Conservation (phyloP, 2,113 vertebrate species). For the Dascyllus trimaculatus region DNA sequence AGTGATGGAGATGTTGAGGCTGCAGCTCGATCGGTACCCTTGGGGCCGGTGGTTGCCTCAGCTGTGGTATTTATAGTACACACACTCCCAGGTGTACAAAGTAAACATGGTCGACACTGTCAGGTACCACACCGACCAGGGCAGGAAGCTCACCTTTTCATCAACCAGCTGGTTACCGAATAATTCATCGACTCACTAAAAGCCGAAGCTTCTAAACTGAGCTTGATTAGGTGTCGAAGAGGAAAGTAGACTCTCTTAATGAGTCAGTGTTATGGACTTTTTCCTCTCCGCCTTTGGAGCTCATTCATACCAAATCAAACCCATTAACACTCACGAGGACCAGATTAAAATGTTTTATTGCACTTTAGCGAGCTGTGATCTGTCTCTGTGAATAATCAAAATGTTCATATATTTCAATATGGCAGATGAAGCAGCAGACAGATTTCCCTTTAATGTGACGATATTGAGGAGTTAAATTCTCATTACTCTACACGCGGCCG, state of each 20-base stretch:
- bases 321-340: slow-evolving; percentile 58
- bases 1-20: slow-evolving; percentile 33
- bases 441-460: slow-evolving; percentile 34
- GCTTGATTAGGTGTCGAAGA: slow-evolving; percentile 55
- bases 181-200: slow-evolving; percentile 49
- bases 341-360: slow-evolving; percentile 70
- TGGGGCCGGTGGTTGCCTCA: slow-evolving; percentile 27
- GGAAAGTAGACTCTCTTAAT: slow-evolving; percentile 49
- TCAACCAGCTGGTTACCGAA: slow-evolving; percentile 51
- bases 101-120: slow-evolving; percentile 57
- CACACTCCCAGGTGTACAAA: slow-evolving; percentile 66
- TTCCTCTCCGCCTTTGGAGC: slow-evolving; percentile 37
- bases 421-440: slow-evolving; percentile 25
- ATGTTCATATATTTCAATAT: slow-evolving; percentile 28
- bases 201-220: slow-evolving; percentile 42
- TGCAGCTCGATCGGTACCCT: slow-evolving; percentile 1
- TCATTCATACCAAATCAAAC: slow-evolving; percentile 61
- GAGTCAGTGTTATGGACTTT: slow-evolving; percentile 32
- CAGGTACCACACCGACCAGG: slow-evolving; percentile 38
- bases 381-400: slow-evolving; percentile 41
- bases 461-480: slow-evolving; percentile 21
- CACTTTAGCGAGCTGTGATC: slow-evolving; percentile 28
- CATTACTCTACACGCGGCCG: slow-evolving; percentile 31
- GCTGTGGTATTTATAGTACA: slow-evolving; percentile 67
- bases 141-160: slow-evolving; percentile 37